A percentile compares a stretch with the other conserved stretches of the same genome.
Evolutionary conservation across 2,797 vertebrate genomes (phyloP).

Genomic region (Anabas testudineus): DNA sequence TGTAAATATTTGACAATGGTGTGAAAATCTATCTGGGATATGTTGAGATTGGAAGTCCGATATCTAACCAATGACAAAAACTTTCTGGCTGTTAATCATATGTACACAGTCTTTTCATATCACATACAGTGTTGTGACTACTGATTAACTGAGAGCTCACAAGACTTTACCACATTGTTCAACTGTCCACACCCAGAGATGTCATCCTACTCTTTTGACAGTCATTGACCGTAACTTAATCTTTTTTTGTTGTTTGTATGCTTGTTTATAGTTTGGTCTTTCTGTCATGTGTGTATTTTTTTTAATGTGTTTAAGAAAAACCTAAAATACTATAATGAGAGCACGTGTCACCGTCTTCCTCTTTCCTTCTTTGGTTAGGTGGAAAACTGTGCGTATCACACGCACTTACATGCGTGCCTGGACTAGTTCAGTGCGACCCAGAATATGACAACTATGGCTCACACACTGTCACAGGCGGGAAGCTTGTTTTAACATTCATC

Average conservation of each 20-base stretch:
- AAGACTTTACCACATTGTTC: not conserved
- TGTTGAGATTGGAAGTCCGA: conserved; percentile 3
- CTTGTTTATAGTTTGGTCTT: not conserved
- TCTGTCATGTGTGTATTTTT: not conserved
- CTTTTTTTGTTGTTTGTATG: not conserved
- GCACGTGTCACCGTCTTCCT: conserved; percentile 27
- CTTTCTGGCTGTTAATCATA: not conserved
- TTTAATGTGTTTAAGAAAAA: not conserved
- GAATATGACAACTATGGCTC: conserved; percentile 70
- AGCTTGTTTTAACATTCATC: conserved; percentile 51
- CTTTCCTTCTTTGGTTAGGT: conserved; percentile 14
- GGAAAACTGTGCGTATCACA: conserved; percentile 40
- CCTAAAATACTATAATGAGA: conserved; percentile 9
- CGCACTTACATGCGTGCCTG: conserved; percentile 55
- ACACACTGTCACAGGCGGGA: conserved; percentile 39
- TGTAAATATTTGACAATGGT: not conserved
- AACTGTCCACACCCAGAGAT: not conserved
- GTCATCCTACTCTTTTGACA: not conserved
- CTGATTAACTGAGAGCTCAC: conserved; percentile 2
- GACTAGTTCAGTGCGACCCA: conserved; percentile 64
- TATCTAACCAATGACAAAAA: conserved; percentile 9
- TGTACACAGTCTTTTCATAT: conserved; percentile 7
- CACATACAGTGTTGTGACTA: not conserved
- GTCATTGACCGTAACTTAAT: too few relatives aligned
- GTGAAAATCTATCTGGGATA: not conserved